Percentiles rank a stretch among this genome's conserved stretches.
Evolutionary conservation across 2,797 vertebrate species (phyloP).

Genomic region (Sebastes trivittatus): DNA sequence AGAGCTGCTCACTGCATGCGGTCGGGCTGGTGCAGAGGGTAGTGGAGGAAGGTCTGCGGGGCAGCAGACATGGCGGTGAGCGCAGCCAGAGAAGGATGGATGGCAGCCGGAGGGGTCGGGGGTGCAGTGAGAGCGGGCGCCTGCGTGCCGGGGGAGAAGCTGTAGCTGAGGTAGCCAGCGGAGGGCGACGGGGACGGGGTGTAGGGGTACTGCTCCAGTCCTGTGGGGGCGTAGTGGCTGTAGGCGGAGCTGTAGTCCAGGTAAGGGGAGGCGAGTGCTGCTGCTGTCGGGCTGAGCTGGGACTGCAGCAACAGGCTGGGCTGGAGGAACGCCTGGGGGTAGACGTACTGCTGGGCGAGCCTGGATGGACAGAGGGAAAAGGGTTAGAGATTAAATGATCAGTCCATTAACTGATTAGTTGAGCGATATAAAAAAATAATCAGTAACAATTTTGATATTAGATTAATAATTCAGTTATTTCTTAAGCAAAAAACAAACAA

Average conservation of each 20-base stretch:
- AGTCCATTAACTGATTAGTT: background rate
- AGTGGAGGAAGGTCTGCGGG: conserved; percentile 86
- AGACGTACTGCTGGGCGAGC: conserved; percentile 91
- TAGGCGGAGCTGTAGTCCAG: conserved; percentile 91
- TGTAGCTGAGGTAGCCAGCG: conserved; percentile 88
- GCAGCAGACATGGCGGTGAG: conserved; percentile 62
- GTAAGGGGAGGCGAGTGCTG: conserved; percentile 88
- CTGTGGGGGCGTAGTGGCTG: conserved; percentile 87
- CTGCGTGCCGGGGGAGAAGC: conserved; percentile 82
- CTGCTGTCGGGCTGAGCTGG: conserved; percentile 86
- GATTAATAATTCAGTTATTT: background rate
- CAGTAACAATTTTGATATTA: background rate
- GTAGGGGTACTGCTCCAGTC: conserved; percentile 92
- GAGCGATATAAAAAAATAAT: background rate
- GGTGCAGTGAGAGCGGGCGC: conserved; percentile 53
- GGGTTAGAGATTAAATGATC: background rate
- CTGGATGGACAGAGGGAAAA: conserved; percentile 77
- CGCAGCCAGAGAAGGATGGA: conserved; percentile 63
- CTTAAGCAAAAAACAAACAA: background rate
- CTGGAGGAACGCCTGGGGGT: conserved; percentile 92
- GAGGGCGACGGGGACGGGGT: conserved; percentile 90
- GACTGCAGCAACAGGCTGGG: conserved; percentile 93
- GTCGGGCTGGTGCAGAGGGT: conserved; percentile 90
- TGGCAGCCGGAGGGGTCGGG: conserved; percentile 61
- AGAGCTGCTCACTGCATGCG: conserved; percentile 86